Conservation (phyloP, 2,888 invertebrate genomes). For the Phyllotreta cruciferae region DNA sequence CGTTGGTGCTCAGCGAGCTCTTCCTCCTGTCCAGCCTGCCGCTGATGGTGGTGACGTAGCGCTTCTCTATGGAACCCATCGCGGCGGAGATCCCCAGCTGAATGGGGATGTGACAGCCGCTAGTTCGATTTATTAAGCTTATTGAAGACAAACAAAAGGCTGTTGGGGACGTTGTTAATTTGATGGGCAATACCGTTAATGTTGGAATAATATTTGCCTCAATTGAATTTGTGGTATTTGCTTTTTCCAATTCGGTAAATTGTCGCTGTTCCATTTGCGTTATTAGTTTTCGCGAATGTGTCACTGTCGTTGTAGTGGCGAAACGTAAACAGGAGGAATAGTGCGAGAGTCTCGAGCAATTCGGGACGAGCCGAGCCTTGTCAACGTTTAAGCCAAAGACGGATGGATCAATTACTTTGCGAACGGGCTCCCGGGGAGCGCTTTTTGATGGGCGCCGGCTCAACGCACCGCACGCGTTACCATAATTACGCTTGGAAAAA, state of each 20-base stretch:
- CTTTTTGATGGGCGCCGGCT: too few species aligned
- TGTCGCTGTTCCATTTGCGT: too few species aligned
- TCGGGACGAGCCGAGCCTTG: too few species aligned
- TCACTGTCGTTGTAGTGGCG: too few species aligned
- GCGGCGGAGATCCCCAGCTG: neutral
- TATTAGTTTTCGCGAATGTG: too few species aligned
- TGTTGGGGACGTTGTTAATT: neutral
- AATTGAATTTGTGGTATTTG: neutral
- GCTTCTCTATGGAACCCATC: constrained; percentile 33
- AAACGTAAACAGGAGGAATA: neutral
- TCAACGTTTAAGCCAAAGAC: neutral
- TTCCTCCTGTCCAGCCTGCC: constrained; percentile 21
- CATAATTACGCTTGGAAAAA: neutral
- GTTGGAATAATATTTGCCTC: neutral
- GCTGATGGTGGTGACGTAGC: constrained; percentile 28
- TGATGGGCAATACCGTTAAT: neutral
- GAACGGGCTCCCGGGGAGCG: too few species aligned
- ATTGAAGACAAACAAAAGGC: constrained; percentile 22
- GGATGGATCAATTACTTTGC: too few species aligned
- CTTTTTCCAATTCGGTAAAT: too few species aligned
- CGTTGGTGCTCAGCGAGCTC: constrained; percentile 10
- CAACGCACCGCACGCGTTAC: too few species aligned
- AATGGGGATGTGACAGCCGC: neutral
- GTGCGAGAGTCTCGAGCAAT: too few species aligned
- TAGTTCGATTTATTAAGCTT: constrained; percentile 15